Conservation (phyloP, 2,888 invertebrate genomes). For the Prosopocoilus inquinatus region DNA sequence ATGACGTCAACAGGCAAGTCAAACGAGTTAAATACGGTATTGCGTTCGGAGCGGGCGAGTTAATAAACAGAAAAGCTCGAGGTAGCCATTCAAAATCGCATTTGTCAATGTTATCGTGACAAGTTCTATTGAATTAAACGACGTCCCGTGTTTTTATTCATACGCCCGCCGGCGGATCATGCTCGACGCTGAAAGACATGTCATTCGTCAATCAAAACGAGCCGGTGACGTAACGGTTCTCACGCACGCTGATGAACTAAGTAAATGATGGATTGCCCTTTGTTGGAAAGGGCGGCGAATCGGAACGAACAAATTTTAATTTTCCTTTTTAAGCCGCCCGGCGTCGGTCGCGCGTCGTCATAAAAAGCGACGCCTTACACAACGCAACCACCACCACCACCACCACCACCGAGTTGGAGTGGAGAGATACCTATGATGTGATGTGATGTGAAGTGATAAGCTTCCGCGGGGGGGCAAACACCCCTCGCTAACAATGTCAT, state of each 20-base stretch:
- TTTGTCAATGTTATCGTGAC: slow-evolving; percentile 45
- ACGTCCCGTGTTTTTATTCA: slow-evolving; percentile 30
- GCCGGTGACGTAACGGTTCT: slow-evolving; percentile 30
- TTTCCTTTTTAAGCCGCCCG: neutral
- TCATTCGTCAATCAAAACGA: slow-evolving; percentile 39
- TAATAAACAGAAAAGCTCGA: slow-evolving; percentile 24
- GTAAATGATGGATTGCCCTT: slow-evolving; percentile 36
- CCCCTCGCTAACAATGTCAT: neutral
- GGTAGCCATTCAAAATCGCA: slow-evolving; percentile 40
- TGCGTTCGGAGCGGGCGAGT: slow-evolving; percentile 23
- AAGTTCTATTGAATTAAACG: slow-evolving; percentile 45
- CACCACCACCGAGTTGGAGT: neutral
- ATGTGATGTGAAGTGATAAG: too few relatives aligned
- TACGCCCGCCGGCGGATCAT: slow-evolving; percentile 27
- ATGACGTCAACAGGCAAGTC: neutral
- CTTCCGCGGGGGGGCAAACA: neutral
- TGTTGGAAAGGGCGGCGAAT: neutral
- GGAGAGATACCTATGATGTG: neutral
- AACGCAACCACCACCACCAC: too few relatives aligned
- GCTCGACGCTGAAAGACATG: slow-evolving; percentile 34
- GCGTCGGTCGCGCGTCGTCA: neutral
- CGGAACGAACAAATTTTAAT: neutral
- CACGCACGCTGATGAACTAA: slow-evolving; percentile 31
- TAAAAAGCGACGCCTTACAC: neutral
- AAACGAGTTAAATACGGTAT: slow-evolving; percentile 21